Base-by-base conservation (phyloP, 92 coral and sea anemone species). In the Desmophyllum pertusum region DNA sequence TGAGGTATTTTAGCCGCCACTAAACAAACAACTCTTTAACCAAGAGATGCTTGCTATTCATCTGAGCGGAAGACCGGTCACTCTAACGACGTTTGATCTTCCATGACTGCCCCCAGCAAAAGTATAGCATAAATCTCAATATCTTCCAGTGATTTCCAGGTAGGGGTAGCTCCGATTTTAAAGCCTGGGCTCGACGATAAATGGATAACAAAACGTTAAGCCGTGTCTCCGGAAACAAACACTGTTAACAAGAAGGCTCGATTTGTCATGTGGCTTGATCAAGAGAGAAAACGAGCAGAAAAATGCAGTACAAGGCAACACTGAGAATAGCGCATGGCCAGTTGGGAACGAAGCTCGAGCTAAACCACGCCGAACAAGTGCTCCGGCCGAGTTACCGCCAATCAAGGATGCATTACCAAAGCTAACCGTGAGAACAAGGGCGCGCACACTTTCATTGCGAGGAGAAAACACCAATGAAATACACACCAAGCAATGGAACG, bases 191-290 rank as follows among this genome's bases (percentile, higher is more conserved):
- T 18, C 39, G 3, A 29, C 6, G 37, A 15, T 4, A 3, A 4
- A 78, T 78, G 83, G 83, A 78, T 37, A 62, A 78, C 51, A 78
- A 78, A 78, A 14, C 36, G 27, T 23, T 21, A 39, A 30, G 73
- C 42, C 61, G 72, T 78, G 55, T 62, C 17, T 61, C 36, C 31
- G 38, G 7, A 63, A 45, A 64, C 83, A 62, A 78, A 39, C 71
- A 43, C 18, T 40, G 72, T 19, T 78, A 53, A 61, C 53, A 40
- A 78, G 45, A 78, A 78, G 83, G 38, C 42, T 59, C 8, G 83
- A 78, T 40, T 78, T 62, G 39, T 78, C 57, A 30, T 62, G 5
- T 31, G 73, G 41, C 10, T 39, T 64, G 2, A 10, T 41, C 71
- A 78, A 78, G 72, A 78, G 18, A 63, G 59, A 78, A 38, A 62